Base-by-base conservation (phyloP, 2,888 invertebrate genomes). In the Xylota sylvarum region DNA sequence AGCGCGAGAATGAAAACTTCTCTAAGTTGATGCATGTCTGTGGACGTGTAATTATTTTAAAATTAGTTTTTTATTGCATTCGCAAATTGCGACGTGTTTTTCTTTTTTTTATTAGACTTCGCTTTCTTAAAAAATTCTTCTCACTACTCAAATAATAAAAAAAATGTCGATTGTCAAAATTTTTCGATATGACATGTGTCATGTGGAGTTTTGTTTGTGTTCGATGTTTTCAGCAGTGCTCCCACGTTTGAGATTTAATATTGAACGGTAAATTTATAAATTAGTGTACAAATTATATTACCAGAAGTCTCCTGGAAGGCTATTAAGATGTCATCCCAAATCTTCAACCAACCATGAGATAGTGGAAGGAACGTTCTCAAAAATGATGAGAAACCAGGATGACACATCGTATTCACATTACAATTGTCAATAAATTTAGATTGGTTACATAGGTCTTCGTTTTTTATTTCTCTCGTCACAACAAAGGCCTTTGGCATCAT, bases 11-110 rank as follows among this genome's bases (percentile, higher is more conserved):
- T 65, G 0, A 64, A 7, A 43, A 69, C 10, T 50, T 56, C 56
- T 23, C 48, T 64, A 7, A 65, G 9, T 23, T 46, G 58, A 5
- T 55, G 60, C 85, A 85, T 85, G 0, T 5, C 23, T 43, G n/a
- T 19, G 55, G 37, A 17, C n/a, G 23, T 52, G 10, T 46, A 67
- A 46, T 12, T 52, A 14, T 17, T 60, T 37, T 4, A 27, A 73
- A 30, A 55, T 27, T 30, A 46, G 19, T 19, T 10, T 43, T 55
- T 30, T 65, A 69, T 35, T 50, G 56, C 43, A 46, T 70, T 80
- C 70, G 80, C 67, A 77, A 85, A 67, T 19, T 67, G 67, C 62
- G 73, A 85, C 52, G 58, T 82, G 32, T 70, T 19, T 14, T 62
- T 0, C 14, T 5, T 56, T 32, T 55, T 52, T 60, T 55, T 60